Base-by-base conservation (phyloP, 1,140 invertebrate genomes). In the Diabrotica virgifera region DNA sequence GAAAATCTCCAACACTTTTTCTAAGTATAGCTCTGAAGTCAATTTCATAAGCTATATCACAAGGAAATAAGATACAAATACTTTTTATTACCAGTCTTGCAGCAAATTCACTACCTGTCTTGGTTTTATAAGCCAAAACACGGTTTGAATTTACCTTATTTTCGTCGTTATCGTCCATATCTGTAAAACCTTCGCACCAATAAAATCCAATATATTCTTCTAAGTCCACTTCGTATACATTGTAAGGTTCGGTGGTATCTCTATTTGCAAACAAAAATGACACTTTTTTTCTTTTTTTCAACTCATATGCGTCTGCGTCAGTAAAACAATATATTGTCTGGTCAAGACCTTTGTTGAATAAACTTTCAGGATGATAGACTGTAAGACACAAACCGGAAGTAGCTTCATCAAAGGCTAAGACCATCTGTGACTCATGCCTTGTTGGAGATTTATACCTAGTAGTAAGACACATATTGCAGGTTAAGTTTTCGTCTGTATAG, bases 141-240 rank as follows among this genome's bases (percentile, higher is more conserved):
- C 50, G 70, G 53, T 74, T 71, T 0, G 56, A 80, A 12, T 52
- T 68, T 69, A 63, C 53, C 24, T 5, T 70, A 24, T 24, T 24
- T 64, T 38, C 52, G 10, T 9, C 71, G 13, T 57, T 73, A 36
- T 59, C 77, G 77, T 59, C 73, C 56, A 66, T 76, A 61, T 78
- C 73, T 12, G 70, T 75, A 60, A 78, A 76, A 13, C 72, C 78
- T 70, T 80, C 75, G 65, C 82, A 83, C 79, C 80, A 82, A 68
- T 82, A 83, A 59, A 78, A 73, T 10, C 79, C 80, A 5, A 79
- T 72, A 10, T 72, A 74, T 9, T 79, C 76, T 36, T 72, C 74
- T 6, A 76, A 56, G 5, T 59, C 12, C 5, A 76, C 74, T 52
- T 60, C 74, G 72, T 6, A 82, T 6, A 67, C 76, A 62, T 62